A percentile compares a stretch with the other conserved stretches of the same genome.
Evolutionary conservation across 2,797 vertebrate species (phyloP).

Genomic region (Pangasius larnaudii): DNA sequence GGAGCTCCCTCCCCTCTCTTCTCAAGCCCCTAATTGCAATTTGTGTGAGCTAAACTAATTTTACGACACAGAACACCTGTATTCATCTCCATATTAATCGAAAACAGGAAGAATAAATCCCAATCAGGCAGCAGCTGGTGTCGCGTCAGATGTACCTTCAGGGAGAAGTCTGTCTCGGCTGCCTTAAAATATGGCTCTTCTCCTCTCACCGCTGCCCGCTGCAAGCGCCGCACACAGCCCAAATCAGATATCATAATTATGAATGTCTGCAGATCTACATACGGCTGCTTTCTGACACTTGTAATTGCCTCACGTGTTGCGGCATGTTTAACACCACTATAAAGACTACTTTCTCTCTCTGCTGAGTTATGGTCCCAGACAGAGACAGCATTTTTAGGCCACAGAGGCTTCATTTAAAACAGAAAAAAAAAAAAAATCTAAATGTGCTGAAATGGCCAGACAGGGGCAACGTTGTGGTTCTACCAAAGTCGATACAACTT

Average conservation of each 20-base stretch:
- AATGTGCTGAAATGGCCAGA: slow-evolving; percentile 61
- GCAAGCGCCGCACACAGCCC: slow-evolving; percentile 51
- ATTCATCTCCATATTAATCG: slow-evolving; percentile 86
- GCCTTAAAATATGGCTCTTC: slow-evolving; percentile 78
- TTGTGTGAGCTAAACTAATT: slow-evolving; percentile 83
- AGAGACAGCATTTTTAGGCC: slow-evolving; percentile 62
- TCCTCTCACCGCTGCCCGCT: slow-evolving; percentile 59
- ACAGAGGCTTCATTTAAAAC: slow-evolving; percentile 70
- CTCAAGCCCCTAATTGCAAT: slow-evolving; percentile 78
- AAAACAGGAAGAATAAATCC: slow-evolving; percentile 85
- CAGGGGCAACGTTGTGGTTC: slow-evolving; percentile 56
- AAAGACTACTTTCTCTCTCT: slow-evolving; percentile 65
- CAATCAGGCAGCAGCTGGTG: slow-evolving; percentile 80
- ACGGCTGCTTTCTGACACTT: slow-evolving; percentile 72
- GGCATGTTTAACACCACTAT: slow-evolving; percentile 72
- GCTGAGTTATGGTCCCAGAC: slow-evolving; percentile 71
- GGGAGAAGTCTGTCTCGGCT: slow-evolving; percentile 79
- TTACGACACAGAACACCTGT: slow-evolving; percentile 80
- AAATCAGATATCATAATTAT: slow-evolving; percentile 72
- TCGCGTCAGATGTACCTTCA: slow-evolving; percentile 81
- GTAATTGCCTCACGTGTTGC: slow-evolving; percentile 77
- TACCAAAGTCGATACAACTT: neutral
- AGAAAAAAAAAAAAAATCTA: slow-evolving; percentile 52
- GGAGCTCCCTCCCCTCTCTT: slow-evolving; percentile 52
- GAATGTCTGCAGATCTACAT: slow-evolving; percentile 77